Conservation (phyloP, 92 coral and sea anemone species). For the Porites evermanni region DNA sequence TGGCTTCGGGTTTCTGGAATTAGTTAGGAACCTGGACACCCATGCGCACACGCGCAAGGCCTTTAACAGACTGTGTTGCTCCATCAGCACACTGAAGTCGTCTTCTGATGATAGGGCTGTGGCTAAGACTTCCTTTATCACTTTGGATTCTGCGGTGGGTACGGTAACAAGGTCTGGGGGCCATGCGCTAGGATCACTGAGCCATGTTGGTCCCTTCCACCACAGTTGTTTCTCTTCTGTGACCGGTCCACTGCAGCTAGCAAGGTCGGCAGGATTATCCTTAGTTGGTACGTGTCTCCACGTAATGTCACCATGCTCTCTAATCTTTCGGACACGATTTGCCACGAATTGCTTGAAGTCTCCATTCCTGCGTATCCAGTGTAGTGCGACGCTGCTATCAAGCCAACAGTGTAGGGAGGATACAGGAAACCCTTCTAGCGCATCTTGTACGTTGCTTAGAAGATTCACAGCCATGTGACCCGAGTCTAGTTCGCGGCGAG, state of each 20-base stretch:
- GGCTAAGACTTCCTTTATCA: constrained; percentile 67
- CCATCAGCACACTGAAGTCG: constrained; percentile 44
- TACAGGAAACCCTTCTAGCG: constrained; percentile 69
- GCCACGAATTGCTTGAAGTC: constrained; percentile 77
- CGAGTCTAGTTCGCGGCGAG: constrained; percentile 67
- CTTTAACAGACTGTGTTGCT: constrained; percentile 37
- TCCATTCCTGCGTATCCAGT: constrained; percentile 71
- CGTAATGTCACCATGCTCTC: constrained; percentile 60
- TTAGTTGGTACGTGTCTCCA: constrained; percentile 72
- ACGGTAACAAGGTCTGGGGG: constrained; percentile 61
- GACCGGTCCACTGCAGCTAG: constrained; percentile 67
- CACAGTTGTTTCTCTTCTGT: constrained; percentile 51
- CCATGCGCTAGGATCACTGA: constrained; percentile 66
- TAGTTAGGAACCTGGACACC: constrained; percentile 27
- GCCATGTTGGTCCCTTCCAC: constrained; percentile 83
- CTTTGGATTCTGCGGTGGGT: constrained; percentile 59
- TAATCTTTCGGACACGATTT: constrained; percentile 67
- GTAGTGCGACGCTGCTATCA: constrained; percentile 72
- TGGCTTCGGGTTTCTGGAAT: constrained; percentile 13
- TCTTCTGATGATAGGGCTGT: constrained; percentile 63
- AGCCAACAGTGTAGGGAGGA: constrained; percentile 68
- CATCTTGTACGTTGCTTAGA: constrained; percentile 63
- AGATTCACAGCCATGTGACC: constrained; percentile 76
- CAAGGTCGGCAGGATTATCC: constrained; percentile 76
- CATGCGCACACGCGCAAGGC: constrained; percentile 48